Evolutionary conservation across 2,113 vertebrate species (phyloP).

Genomic region (Chloebia gouldiae): DNA sequence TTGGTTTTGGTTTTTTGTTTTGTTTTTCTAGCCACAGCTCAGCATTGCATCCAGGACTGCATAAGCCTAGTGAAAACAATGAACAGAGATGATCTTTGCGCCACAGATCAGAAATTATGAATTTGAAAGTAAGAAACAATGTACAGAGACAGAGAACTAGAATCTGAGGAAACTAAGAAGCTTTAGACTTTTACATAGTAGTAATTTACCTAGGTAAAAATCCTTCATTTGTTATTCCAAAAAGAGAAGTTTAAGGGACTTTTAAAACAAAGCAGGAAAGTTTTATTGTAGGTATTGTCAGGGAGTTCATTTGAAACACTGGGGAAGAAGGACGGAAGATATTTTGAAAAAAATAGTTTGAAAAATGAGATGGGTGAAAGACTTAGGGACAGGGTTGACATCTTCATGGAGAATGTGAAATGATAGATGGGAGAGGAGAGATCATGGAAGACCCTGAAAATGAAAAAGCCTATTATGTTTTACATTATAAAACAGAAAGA

Average conservation of each 20-base stretch:
- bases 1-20: neutral
- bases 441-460: conserved; percentile 8
- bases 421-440: neutral
- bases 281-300: neutral
- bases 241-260: neutral
- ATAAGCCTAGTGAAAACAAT: neutral
- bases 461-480: conserved; percentile 3
- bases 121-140: neutral
- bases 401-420: neutral
- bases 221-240: neutral
- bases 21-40: neutral
- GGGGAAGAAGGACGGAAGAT: neutral
- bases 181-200: neutral
- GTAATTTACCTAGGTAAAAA: neutral
- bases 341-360: neutral
- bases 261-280: neutral
- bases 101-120: neutral
- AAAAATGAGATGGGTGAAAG: conserved; percentile 6
- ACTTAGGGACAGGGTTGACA: conserved; percentile 14
- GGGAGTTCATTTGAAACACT: neutral
- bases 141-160: neutral
- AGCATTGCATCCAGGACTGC: neutral
- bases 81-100: neutral
- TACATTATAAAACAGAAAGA: neutral
- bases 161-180: neutral